Base-by-base conservation (phyloP, 64 coral and sea anemone species). In the Pachyseris speciosa region DNA sequence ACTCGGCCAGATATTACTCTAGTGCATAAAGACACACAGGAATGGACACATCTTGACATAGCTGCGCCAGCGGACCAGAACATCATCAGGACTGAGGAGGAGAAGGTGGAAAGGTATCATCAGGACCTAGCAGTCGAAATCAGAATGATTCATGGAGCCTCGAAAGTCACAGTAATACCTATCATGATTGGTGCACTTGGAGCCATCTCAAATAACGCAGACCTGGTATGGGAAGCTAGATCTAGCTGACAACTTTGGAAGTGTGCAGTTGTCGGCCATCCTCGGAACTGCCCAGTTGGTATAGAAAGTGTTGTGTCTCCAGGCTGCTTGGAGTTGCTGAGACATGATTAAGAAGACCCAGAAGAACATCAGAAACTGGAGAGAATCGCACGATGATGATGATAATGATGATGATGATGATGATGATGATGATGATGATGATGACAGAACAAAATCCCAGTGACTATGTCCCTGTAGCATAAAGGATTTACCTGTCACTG, bases 401-500 rank as follows among this genome's bases (percentile, higher is more conserved):
- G 4, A 45, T 45, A 4, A 45, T 45, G 4, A 45, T 45, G 11
- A 45, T 45, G 11, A 45, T 45, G 11, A 45, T 45, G 11, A 45
- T 45, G 43, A 45, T 4, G 11, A 45, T 45, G 11, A 45, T 45
- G 11, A 45, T 45, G 43, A 45, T 45, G 11, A 45, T 45, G 43
- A 45, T n/a, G n/a, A n/a, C n/a, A n/a, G n/a, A n/a, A n/a, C n/a
- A n/a, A n/a, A n/a, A n/a, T n/a, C n/a, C n/a, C n/a, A n/a, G n/a
- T n/a, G 55, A 57, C 9, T 15, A 81, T 36, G 11, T 45, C 4
- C 58, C 1, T 9, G 0, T 26, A 26, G 27, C 7, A 17, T 5
- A 52, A 30, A 66, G 12, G 16, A 51, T n/a, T 17, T 31, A 88
- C 92, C 65, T 75, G 69, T 43, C 0, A 93, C 71, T 52, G 89